Conservation (phyloP, 2,113 vertebrate genomes). For the Vombatus ursinus region DNA sequence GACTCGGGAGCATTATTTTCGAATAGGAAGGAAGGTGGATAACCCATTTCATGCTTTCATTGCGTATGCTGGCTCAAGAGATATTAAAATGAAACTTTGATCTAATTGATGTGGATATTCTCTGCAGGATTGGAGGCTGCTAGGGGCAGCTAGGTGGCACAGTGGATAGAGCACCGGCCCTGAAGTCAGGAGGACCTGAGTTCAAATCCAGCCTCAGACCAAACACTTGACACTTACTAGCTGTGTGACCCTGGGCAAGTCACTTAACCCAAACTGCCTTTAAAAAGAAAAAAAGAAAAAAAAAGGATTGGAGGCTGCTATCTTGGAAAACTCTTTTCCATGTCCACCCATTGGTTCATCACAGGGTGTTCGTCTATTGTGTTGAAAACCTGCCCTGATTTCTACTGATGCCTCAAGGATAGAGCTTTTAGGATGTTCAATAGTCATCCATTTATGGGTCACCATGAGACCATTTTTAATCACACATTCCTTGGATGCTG, state of each 20-base stretch:
- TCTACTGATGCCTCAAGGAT: background rate
- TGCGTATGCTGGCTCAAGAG: background rate
- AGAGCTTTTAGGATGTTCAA: background rate
- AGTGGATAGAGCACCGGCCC: too few relatives aligned
- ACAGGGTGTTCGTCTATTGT: background rate
- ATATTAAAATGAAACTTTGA: background rate
- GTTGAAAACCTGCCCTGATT: background rate
- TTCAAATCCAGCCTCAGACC: too few relatives aligned
- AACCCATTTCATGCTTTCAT: background rate
- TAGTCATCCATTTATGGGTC: background rate
- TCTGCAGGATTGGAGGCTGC: background rate
- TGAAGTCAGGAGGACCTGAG: too few relatives aligned
- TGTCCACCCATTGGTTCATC: background rate
- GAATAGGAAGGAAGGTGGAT: constrained; percentile 1
- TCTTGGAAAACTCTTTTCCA: background rate
- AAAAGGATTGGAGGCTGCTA: background rate
- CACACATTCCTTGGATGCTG: background rate
- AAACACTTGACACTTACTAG: too few relatives aligned
- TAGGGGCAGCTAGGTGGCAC: too few relatives aligned
- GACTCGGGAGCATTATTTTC: background rate
- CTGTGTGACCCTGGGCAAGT: too few relatives aligned
- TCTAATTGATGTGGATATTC: too few relatives aligned
- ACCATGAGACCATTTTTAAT: background rate
- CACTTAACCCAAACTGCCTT: too few relatives aligned
- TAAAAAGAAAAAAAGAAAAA: too few relatives aligned